Evolutionary conservation across 2,888 invertebrate species (phyloP), one percentile per base, ranked within the genome.

Genomic region (Desoria tigrina): DNA sequence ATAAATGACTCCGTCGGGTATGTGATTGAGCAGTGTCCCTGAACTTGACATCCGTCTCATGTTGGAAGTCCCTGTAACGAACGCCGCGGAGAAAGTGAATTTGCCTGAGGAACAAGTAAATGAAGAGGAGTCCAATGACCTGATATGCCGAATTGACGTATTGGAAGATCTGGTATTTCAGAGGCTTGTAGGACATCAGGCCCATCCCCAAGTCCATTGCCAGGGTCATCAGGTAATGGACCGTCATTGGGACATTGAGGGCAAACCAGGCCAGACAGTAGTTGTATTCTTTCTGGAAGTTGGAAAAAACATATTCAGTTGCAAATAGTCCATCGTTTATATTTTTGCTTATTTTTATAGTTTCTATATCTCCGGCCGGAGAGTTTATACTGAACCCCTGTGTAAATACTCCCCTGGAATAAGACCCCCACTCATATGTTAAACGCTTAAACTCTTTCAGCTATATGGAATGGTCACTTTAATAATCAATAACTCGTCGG

Each of bases 261-360:
- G 55, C 55, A 32, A 68, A 61, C 71, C 71, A 71, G 4, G 54
- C 39, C 42, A 65, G 63, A 45, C 58, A 58, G 28, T 63, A 62
- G 23, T 42, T 23, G 7, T 53, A 49, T 39, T 66, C 63, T 61
- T 32, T 61, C 71, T 70, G 59, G 16, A 57, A 39, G 28, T 23
- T 26, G 7, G 18, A 49, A 49, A 39, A 39, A 39, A 39, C 11
- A 14, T 39, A 14, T 39, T 39, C 39, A 14, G 16, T 39, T 39
- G 39, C 11, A 16, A 39, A 39, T n/a, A n/a, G n/a, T n/a, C n/a
- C n/a, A n/a, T n/a, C n/a, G n/a, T n/a, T n/a, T n/a, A n/a, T n/a
- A n/a, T n/a, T n/a, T n/a, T n/a, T n/a, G n/a, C n/a, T n/a, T n/a
- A n/a, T n/a, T n/a, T n/a, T n/a, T n/a, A n/a, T n/a, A n/a, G n/a